Percentiles rank a stretch among this genome's conserved stretches.
Conservation (phyloP, 2,888 invertebrate genomes). For the Leptopilina drosophilae region DNA sequence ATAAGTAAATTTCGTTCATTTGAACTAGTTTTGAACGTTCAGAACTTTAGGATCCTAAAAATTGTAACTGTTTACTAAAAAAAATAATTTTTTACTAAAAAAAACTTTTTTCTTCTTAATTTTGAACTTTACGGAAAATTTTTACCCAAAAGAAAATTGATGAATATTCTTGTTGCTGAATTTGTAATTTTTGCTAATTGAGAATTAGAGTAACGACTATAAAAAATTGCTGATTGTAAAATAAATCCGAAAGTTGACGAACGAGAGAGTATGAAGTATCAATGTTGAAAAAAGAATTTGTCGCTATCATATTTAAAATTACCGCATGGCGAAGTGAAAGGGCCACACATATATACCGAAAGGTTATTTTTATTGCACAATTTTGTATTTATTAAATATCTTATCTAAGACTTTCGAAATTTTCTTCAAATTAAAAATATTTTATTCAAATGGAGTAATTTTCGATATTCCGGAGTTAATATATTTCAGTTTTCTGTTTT, state of each 20-base stretch:
- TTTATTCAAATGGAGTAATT: neutral
- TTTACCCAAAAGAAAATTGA: too few relatives aligned
- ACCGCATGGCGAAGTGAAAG: slow-evolving; percentile 6
- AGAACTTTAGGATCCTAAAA: too few relatives aligned
- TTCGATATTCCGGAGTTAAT: neutral
- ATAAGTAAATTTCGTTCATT: too few relatives aligned
- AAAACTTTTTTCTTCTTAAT: too few relatives aligned
- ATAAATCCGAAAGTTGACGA: slow-evolving; percentile 22
- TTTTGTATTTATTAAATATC: neutral
- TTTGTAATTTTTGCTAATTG: too few relatives aligned
- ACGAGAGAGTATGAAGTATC: slow-evolving; percentile 30
- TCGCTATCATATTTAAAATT: slow-evolving; percentile 28
- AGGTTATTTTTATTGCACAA: slow-evolving; percentile 16
- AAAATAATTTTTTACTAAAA: too few relatives aligned
- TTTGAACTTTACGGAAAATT: too few relatives aligned
- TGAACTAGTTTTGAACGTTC: too few relatives aligned
- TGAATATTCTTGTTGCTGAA: too few relatives aligned
- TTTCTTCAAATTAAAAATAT: neutral
- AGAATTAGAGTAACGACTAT: neutral
- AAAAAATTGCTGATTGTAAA: neutral
- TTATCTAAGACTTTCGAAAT: neutral
- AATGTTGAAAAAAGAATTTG: slow-evolving; percentile 4
- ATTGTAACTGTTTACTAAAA: too few relatives aligned
- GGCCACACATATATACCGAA: neutral
- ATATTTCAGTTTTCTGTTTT: too few relatives aligned